Evolutionary conservation across 2,113 vertebrate species (phyloP), one percentile per base, ranked within the genome.

Genomic region (Centropus unirufus): DNA sequence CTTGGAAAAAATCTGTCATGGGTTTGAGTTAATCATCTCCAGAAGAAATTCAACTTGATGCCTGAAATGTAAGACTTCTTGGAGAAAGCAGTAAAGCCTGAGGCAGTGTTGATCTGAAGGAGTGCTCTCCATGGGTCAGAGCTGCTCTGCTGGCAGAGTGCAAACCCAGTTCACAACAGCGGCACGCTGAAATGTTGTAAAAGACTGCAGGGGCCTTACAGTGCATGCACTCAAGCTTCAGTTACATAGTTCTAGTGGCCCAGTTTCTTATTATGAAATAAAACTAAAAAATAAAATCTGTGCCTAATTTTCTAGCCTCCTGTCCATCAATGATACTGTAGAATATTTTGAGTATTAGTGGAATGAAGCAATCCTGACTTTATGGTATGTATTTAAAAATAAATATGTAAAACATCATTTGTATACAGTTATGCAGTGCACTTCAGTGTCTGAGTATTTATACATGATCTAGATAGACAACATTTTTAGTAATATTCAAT

Each of bases 1-100:
- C 99, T 99, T 99, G 99, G 99, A 99, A 99, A 99, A 99, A 99
- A 99, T 99, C 99, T 99, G 99, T 99, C 99, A 99, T 99, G 99
- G 99, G 99, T 99, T 99, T 99, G 98, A 98, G 98, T 99, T 99
- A 99, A 99, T 99, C 99, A 99, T 99, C 99, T 99, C 99, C 99
- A 99, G 99, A 99, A 99, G 99, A 99, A 98, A 98, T 98, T 98
- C 98, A 98, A 99, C 98, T 99, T 98, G 98, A 98, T 98, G 98
- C 98, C 98, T 99, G 99, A 99, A 99, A 99, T 98, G 99, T 99
- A 99, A 99, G 98, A 99, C 99, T 98, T 98, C 98, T 98, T 98
- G 98, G 98, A 99, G 98, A 99, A 99, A 97, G 97, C 98, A 98
- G 98, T 97, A 97, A 97, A 97, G 98, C 98, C 98, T 47, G 98